These are phyloP conservation scores for Geophilus truncorum DNA, from an alignment of 2,888 invertebrate genomes.

Conservation along the genomic window DNA sequence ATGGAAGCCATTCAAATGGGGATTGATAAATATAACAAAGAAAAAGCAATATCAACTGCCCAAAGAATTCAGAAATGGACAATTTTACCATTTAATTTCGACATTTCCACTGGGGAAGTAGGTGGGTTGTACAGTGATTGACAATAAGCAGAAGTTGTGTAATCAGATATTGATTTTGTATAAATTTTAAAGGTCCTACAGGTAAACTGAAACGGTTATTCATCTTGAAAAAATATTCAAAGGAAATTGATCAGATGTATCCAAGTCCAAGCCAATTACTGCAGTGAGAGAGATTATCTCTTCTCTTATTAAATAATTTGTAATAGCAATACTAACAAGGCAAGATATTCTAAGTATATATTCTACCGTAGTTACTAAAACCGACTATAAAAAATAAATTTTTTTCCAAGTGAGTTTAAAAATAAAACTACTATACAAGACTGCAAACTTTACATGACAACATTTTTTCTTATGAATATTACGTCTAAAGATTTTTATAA, in stretches of 20 bases:
- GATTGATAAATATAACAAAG: neutral
- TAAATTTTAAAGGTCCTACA: neutral
- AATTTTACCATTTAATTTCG: slow-evolving; percentile 28
- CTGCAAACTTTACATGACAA: too few species aligned
- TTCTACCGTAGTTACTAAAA: too few species aligned
- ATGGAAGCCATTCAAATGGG: slow-evolving; percentile 7
- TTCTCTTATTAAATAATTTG: too few species aligned
- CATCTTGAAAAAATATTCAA: neutral
- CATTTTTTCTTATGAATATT: too few species aligned
- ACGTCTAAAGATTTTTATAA: too few species aligned
- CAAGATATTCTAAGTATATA: too few species aligned
- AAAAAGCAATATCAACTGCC: slow-evolving; percentile 25
- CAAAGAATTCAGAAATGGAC: slow-evolving; percentile 29
- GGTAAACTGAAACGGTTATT: neutral
- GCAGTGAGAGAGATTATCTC: too few species aligned
- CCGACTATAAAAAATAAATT: too few species aligned
- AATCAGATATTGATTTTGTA: too few species aligned
- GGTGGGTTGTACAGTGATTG: neutral
- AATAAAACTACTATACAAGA: too few species aligned
- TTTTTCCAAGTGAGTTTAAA: too few species aligned
- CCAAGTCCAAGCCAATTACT: neutral
- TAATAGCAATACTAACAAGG: too few species aligned
- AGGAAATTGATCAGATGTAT: neutral
- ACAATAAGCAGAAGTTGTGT: neutral
- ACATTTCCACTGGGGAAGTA: slow-evolving; percentile 27